Conservation (phyloP, 2,797 vertebrate genomes). For the Mycteria americana region DNA sequence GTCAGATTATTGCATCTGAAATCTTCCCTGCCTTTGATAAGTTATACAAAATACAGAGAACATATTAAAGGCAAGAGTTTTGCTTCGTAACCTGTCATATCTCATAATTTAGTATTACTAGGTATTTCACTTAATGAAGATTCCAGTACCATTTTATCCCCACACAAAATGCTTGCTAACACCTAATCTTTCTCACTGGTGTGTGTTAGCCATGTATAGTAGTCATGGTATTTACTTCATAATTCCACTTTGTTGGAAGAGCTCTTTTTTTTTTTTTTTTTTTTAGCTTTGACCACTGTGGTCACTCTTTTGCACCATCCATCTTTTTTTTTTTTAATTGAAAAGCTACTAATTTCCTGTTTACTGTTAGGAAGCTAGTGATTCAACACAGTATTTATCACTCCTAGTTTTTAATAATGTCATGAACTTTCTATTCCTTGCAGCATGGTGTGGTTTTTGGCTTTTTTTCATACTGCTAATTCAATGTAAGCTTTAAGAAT, state of each 20-base stretch:
- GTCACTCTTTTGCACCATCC: background rate
- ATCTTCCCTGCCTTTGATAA: background rate
- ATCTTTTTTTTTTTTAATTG: background rate
- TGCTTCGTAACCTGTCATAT: background rate
- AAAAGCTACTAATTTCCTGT: background rate
- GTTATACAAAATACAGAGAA: background rate
- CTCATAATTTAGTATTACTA: background rate
- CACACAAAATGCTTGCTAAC: background rate
- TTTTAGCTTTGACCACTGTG: background rate
- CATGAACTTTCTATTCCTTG: background rate
- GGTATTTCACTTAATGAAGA: background rate
- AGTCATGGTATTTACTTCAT: background rate
- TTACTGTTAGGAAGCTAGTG: background rate
- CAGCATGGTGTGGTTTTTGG: background rate
- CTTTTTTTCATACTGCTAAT: background rate
- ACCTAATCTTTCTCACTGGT: background rate
- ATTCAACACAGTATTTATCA: background rate
- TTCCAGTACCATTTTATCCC: background rate
- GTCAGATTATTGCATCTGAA: background rate
- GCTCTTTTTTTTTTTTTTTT: background rate
- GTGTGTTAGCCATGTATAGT: rapidly evolving
- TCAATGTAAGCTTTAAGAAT: background rate
- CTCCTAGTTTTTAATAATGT: background rate
- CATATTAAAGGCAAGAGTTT: background rate
- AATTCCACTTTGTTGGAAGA: background rate